Conservation (phyloP, 2,888 invertebrate species). For the Calliphora vomitoria region DNA sequence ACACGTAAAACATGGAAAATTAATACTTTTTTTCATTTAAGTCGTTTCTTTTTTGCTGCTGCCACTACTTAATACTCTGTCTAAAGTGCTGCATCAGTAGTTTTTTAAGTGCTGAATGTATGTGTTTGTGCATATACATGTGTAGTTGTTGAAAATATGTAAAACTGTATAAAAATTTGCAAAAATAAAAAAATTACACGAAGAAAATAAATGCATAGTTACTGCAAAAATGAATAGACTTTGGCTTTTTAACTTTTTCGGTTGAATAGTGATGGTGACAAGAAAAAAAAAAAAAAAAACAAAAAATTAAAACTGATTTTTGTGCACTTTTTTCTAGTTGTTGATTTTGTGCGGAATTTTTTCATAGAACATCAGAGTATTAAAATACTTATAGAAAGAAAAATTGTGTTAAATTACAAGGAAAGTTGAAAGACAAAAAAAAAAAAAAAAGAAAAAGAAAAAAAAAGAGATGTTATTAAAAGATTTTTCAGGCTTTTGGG, state of each 20-base stretch:
- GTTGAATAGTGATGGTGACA: conserved; percentile 58
- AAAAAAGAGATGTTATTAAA: background rate
- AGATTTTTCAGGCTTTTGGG: background rate
- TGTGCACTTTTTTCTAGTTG: conserved; percentile 40
- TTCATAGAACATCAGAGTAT: conserved; percentile 6
- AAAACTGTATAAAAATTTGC: conserved; percentile 31
- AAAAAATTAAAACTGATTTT: conserved; percentile 35
- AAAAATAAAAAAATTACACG: conserved; percentile 35
- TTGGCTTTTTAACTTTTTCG: conserved; percentile 49
- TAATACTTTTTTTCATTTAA: conserved; percentile 11
- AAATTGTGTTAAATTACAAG: conserved; percentile 42
- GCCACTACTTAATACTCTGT: conserved; percentile 38
- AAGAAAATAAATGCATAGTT: conserved; percentile 39
- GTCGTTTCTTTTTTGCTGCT: background rate
- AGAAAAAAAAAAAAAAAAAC: conserved; percentile 6
- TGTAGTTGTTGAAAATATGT: conserved; percentile 30
- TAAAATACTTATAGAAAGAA: conserved; percentile 14
- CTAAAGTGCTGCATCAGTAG: conserved; percentile 65
- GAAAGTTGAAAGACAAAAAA: conserved; percentile 29
- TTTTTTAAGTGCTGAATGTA: conserved; percentile 54
- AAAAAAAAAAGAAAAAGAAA: background rate
- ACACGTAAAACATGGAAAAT: conserved; percentile 59
- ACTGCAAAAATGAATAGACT: conserved; percentile 35
- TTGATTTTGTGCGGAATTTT: conserved; percentile 14
- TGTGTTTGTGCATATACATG: background rate